These are phyloP conservation scores for Darevskia mixta DNA, from an alignment of 2,797 vertebrate species.

Conservation along the genomic window DNA sequence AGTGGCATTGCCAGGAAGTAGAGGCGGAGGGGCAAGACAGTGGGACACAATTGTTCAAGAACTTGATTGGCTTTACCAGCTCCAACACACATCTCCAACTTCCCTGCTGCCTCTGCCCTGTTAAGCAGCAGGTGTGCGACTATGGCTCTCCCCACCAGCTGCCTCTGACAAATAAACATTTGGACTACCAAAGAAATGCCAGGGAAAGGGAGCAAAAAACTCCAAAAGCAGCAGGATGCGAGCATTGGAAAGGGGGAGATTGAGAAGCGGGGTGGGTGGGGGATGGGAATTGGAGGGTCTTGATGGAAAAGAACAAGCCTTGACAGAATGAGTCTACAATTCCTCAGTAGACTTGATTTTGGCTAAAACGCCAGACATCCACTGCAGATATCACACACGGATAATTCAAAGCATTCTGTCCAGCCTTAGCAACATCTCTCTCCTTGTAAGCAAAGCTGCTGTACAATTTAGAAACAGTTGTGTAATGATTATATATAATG, in stretches of 20 bases:
- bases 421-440: neutral
- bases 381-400: neutral
- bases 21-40: too few relatives aligned
- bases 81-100: too few relatives aligned
- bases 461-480: neutral
- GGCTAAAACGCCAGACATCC: neutral
- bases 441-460: too few relatives aligned
- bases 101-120: too few relatives aligned
- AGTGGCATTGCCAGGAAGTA: too few relatives aligned
- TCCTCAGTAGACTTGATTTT: neutral
- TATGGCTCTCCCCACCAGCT: too few relatives aligned
- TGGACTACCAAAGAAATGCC: neutral
- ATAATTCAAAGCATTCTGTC: neutral
- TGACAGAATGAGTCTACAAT: too few relatives aligned
- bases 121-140: too few relatives aligned
- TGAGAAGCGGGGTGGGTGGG: too few relatives aligned
- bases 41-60: too few relatives aligned
- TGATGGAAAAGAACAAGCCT: neutral
- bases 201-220: neutral
- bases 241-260: neutral
- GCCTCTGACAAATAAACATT: too few relatives aligned
- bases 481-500: neutral
- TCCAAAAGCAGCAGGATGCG: neutral
- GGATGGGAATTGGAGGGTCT: neutral
- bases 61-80: too few relatives aligned